These are phyloP conservation scores for Thripadectes ignobilis DNA, from an alignment of 2,797 vertebrate genomes.

Conservation along the genomic window DNA sequence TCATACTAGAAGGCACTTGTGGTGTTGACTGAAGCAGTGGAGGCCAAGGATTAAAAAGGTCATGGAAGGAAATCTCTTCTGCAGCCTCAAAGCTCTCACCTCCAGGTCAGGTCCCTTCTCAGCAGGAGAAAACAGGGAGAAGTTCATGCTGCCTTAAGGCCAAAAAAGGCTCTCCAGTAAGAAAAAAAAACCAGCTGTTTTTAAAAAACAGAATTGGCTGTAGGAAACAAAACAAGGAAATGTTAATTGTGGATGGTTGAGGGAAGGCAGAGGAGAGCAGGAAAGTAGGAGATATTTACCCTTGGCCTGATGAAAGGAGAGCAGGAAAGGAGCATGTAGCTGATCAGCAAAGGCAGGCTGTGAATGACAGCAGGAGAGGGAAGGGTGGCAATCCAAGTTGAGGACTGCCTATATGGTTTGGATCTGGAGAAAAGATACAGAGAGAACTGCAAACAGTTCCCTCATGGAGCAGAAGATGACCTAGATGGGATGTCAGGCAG, in stretches of 20 bases:
- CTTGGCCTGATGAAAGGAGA: not conserved
- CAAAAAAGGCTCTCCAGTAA: not conserved
- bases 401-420: not conserved
- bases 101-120: not conserved
- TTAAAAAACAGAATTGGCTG: not conserved
- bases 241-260: not conserved
- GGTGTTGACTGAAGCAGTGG: conserved; percentile 37
- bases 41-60: conserved; percentile 49
- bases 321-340: not conserved
- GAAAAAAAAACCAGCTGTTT: not conserved
- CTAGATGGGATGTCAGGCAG: not conserved
- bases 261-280: not conserved
- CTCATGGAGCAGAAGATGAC: rapidly evolving
- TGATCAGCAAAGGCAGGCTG: not conserved
- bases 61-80: not conserved
- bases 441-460: not conserved
- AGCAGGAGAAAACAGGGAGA: not conserved
- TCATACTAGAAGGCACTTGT: not conserved
- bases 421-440: not conserved
- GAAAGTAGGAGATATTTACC: not conserved
- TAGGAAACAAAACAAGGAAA: not conserved
- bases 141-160: not conserved
- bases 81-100: not conserved
- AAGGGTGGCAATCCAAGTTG: not conserved
- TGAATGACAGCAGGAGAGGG: not conserved